Base-by-base conservation (phyloP, 2,797 vertebrate genomes). In the Muscicapa striata region DNA sequence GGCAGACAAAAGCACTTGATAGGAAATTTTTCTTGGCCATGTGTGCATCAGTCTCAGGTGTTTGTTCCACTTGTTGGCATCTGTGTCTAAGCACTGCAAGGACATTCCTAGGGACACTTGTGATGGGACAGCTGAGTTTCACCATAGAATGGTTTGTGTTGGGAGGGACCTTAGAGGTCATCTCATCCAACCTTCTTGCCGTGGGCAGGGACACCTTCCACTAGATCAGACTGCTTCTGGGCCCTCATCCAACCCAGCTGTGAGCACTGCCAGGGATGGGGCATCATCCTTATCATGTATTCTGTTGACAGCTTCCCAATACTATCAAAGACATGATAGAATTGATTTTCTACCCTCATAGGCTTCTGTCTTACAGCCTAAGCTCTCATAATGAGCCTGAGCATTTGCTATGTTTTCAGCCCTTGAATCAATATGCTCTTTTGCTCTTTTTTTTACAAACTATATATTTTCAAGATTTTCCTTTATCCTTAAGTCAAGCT, bases 341-440 rank as follows among this genome's bases (percentile, higher is more conserved):
- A 96, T 94, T 88, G 91, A 93, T 94, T 95, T 95, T 88, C 51
- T 93, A 72, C 79, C 69, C 73, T 72, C 66, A 38, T 55, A 86
- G 43, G 68, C 46, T 78, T 84, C 79, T 94, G 85, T 86, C 73
- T 79, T 90, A 51, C 62, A 75, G 62, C 66, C 30, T 88, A 91
- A 92, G 46, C 69, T 91, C 66, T 81, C 54, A 72, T 94, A 91
- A 94, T 90, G 46, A 94, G 62, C 58, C 66, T 38, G 55, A 88
- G 66, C 46, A 30, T 81, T 89, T 86, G 82, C 79, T 29, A 2
- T 46, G 36, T 61, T 87, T 90, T 78, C 79, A 84, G 58, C 23
- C 22, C 54, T 58, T 34, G 46, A 94, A 92, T 94, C 87, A 11
- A 94, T 94, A 84, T 2, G 3, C 15, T 87, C 62, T 68, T 93